Percentiles rank a stretch among this genome's conserved stretches.
Evolutionary conservation across 2,888 invertebrate genomes (phyloP).

Genomic region (Cantharis nigra): DNA sequence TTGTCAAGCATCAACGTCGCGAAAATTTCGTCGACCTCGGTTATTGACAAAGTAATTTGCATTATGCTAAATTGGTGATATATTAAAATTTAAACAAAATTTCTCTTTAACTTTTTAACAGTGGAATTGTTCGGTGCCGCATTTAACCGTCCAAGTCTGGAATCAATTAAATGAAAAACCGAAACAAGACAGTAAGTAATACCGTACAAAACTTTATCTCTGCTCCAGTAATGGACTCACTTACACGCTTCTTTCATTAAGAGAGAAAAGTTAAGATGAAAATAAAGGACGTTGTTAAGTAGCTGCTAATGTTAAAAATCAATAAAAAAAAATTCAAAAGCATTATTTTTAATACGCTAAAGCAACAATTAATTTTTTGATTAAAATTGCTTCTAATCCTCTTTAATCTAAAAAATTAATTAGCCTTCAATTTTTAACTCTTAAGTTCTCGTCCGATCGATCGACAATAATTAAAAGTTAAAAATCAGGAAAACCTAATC

Average conservation of each 20-base stretch:
- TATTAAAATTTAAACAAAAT: neutral
- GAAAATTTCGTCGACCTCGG: neutral
- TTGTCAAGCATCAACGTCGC: neutral
- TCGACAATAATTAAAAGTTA: neutral
- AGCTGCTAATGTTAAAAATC: slow-evolving; percentile 31
- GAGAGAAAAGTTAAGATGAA: slow-evolving; percentile 30
- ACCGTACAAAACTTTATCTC: slow-evolving; percentile 30
- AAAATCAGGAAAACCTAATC: neutral
- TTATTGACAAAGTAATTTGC: neutral
- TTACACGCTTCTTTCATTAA: slow-evolving; percentile 36
- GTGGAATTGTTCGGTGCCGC: neutral
- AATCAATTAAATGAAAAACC: slow-evolving; percentile 31
- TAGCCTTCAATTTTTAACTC: neutral
- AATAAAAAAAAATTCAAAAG: slow-evolving; percentile 6
- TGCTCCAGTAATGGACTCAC: slow-evolving; percentile 28
- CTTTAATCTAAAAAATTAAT: neutral
- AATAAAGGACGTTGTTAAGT: slow-evolving; percentile 19
- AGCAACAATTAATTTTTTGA: neutral
- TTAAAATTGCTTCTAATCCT: neutral
- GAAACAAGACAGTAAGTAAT: slow-evolving; percentile 24
- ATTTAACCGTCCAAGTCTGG: neutral
- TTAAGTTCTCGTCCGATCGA: neutral
- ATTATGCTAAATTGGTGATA: neutral
- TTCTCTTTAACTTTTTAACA: neutral
- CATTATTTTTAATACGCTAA: neutral